Base-by-base conservation (phyloP, 2,888 invertebrate species). In the Elmis aenea region DNA sequence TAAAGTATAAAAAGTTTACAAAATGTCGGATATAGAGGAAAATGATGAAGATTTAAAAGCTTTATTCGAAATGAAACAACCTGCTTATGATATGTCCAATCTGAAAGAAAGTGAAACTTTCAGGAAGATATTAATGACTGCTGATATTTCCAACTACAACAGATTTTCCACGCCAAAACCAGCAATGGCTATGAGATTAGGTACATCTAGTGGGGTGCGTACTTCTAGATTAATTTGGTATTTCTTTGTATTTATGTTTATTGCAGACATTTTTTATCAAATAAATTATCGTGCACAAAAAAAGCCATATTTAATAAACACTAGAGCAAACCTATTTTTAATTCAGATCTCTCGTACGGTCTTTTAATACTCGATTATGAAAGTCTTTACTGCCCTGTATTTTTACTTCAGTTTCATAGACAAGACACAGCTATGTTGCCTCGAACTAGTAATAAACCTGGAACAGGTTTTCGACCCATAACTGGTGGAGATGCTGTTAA, bases 171-270 rank as follows among this genome's bases (percentile, higher is more conserved):
- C 38, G 2, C 35, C 38, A 2, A 39, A 36, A 5, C 39, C 37
- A 2, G 64, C 67, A 18, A 64, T 67, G 33, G 69, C 73, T 5
- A 73, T 75, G 71, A 68, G 75, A 40, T 61, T 76, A 25, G 75
- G 75, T 42, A 73, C 76, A 21, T 68, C 75, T 10, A 70, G 72
- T 13, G 75, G 75, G 52, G 76, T 76, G 65, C 63, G 61, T 58
- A 18, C 28, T 13, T 29, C 16, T 26, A 18, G 8, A 6, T n/a
- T n/a, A n/a, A n/a, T n/a, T n/a, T n/a, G n/a, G n/a, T n/a, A n/a
- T n/a, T n/a, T n/a, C n/a, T n/a, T n/a, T n/a, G n/a, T n/a, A n/a
- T n/a, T n/a, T n/a, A n/a, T n/a, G n/a, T n/a, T n/a, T n/a, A n/a
- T n/a, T n/a, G n/a, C n/a, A n/a, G n/a, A n/a, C n/a, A n/a, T n/a